Base-by-base conservation (phyloP, 2,113 vertebrate species). In the Helogale parvula region DNA sequence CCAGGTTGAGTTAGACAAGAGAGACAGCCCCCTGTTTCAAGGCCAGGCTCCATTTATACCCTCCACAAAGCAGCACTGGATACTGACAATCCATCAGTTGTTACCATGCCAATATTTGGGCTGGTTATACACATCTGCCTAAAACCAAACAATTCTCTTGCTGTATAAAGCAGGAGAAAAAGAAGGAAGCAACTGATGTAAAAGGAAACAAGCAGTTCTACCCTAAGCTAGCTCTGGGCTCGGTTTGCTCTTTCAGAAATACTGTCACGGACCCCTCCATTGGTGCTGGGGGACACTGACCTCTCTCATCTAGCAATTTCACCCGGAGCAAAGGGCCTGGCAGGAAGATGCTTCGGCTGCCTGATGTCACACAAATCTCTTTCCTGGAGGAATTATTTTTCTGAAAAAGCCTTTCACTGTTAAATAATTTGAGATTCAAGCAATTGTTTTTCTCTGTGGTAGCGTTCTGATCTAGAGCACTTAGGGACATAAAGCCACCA, bases 101-200 rank as follows among this genome's bases (percentile, higher is more conserved):
- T 98, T 98, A 76, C 5, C 31, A 90, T 52, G 35, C 93, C 96
- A 95, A 90, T 91, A 1, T 83, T 94, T 96, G 98, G 97, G 97
- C 95, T 89, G 82, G 71, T 81, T 94, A 97, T 85, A 97, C 82
- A 35, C 98, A 98, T 98, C 98, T 98, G 98, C 98, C 98, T 82
- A 13, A 96, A 92, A 15, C 19, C 16, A 98, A 98, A 99, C 99
- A 99, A 98, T 98, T 94, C 41, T 0, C 89, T 27, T 74, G 98
- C 98, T 99, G 98, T 98, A 74, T 89, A 82, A 96, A 96, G 82
- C 93, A 97, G 86, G 93, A 98, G 97, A 88, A 72, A 83, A 92
- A 97, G 92, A 97, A 97, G 93, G 97, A 98, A 98, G 96, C 92
- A 69, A 97, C 82, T 97, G 95, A 97, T 98, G 96, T 87, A 96